Base-by-base conservation (phyloP, 2,888 invertebrate genomes). In the Phengaris alcon region DNA sequence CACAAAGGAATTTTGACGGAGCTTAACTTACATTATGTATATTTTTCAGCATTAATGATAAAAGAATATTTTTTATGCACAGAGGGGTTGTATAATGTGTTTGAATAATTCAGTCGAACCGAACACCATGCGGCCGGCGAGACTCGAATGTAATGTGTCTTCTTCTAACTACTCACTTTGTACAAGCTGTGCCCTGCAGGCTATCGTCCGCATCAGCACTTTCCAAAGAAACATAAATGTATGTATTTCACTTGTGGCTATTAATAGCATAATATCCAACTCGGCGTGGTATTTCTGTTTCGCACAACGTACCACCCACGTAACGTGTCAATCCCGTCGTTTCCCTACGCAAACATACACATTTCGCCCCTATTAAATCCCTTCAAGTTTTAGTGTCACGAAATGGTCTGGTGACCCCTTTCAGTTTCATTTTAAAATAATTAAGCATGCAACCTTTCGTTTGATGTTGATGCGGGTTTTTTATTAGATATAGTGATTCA, bases 101-200 rank as follows among this genome's bases (percentile, higher is more conserved):
- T 51, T 70, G 72, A 72, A 72, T 72, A 54, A 72, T 72, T 72
- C 35, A 72, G 72, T 22, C 22, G 7, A 22, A 54, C 51, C 35
- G 52, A 22, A 35, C 35, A 7, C 54, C 70, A 22, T 51, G 51
- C 22, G 72, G 72, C 3, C 54, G 15, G 9, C 72, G 54, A 13
- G 72, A 72, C 54, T 52, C 22, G 35, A 15, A 54, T 72, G 70
- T 35, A 15, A 51, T 52, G 35, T 6, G 7, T 52, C 35, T 64
- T 10, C 52, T 52, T 10, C 46, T 35, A 54, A 15, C 22, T 22
- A 48, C 52, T 15, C 13, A 15, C 12, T 22, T 22, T 35, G 13
- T 9, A 22, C 51, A 54, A 13, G 54, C 57, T 15, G 15, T 8
- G 15, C 57, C n/a, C 3, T 15, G 15, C 48, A 8, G 48, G 8